Conservation (phyloP, 1,140 invertebrate genomes). For the Anastrepha ludens region DNA sequence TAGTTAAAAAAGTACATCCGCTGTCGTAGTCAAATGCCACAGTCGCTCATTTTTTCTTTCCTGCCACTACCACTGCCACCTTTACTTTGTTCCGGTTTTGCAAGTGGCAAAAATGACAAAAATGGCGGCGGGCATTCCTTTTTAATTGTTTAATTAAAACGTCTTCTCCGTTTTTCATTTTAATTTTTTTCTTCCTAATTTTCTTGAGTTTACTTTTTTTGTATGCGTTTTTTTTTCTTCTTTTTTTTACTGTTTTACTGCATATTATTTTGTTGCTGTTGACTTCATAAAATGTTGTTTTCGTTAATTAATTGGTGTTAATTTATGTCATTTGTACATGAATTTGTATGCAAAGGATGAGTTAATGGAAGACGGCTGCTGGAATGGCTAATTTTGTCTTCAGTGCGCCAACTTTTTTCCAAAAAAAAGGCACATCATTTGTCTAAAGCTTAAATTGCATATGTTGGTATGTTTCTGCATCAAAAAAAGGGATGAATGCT, state of each 20-base stretch:
- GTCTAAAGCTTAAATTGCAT: too few relatives aligned
- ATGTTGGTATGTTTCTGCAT: too few relatives aligned
- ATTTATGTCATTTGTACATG: conserved; percentile 30
- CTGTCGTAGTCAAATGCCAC: conserved; percentile 7
- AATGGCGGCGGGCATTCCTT: background rate
- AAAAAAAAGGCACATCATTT: too few relatives aligned
- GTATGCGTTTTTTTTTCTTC: background rate
- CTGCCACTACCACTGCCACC: background rate
- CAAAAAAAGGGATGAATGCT: too few relatives aligned
- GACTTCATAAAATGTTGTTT: conserved; percentile 5
- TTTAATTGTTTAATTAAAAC: conserved; percentile 44
- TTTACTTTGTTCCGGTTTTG: background rate
- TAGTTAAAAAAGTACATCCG: background rate
- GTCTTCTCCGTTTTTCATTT: background rate
- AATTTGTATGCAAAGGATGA: background rate
- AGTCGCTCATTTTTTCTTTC: background rate
- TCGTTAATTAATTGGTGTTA: conserved; percentile 42
- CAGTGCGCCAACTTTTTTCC: background rate
- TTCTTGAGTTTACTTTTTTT: background rate
- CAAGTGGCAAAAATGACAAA: background rate
- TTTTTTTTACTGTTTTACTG: background rate
- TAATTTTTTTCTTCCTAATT: background rate
- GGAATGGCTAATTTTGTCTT: background rate
- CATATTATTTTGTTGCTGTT: conserved; percentile 17
- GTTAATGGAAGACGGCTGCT: background rate